Evolutionary conservation across 2,797 vertebrate species (phyloP), one percentile per base, ranked within the genome.

Genomic region (Poeciliopsis paucimaculata): DNA sequence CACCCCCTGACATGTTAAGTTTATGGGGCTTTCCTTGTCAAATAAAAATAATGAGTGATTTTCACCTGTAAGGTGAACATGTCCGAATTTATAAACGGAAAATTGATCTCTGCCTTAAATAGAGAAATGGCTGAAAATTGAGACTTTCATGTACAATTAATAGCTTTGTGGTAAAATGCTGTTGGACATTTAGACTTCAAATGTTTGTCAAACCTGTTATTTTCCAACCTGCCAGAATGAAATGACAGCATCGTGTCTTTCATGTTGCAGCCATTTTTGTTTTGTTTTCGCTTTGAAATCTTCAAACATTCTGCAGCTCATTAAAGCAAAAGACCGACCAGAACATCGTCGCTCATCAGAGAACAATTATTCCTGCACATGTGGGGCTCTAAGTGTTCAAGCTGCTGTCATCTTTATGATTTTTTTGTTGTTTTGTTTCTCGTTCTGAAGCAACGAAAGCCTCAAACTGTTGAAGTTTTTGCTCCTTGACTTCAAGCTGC

Each of bases 401-500:
- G 46, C 41, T 77, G 76, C 62, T 18, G 41, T 47, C 43, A n/a
- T 84, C 20, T 81, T 72, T 74, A 77, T 66, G 4, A 6, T 1
- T 36, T 53, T 18, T 23, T 10, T 26, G 15, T 47, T 23, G 49
- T 51, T 20, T 36, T 10, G 36, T 43, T 43, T 70, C 66, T 43
- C 23, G 81, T 77, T 86, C 43, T 76, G 31, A 76, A 81, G 46
- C 0, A 68, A 47, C 70, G 18, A 70, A 85, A 79, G 72, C 49
- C 60, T 11, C 43, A 70, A 79, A 83, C 76, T 15, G 76, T 34
- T n/a, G 68, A n/a, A 72, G 47, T 55, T 84, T 83, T 82, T 81
- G 62, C 77, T 82, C 45, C 84, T 77, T 73, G 79, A 79, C 77
- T 36, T 76, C 34, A 39, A 75, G 79, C 81, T 34, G 72, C 78